These are phyloP conservation scores for Synanceia verrucosa DNA, from an alignment of 2,797 vertebrate species.

Conservation along the genomic window DNA sequence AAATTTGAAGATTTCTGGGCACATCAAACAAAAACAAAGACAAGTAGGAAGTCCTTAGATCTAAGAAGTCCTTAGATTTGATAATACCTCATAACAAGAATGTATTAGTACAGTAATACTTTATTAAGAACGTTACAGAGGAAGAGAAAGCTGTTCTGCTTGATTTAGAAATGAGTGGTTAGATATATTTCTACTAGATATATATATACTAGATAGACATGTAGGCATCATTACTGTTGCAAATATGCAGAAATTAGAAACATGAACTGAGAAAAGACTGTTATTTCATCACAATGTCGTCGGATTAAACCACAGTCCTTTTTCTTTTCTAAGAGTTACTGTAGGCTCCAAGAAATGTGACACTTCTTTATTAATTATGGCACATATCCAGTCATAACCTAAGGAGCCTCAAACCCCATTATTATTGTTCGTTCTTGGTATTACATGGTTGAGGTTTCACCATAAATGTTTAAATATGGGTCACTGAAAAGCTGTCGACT, in stretches of 20 bases:
- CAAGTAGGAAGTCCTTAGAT: conserved; percentile 9
- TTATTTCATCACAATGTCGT: too few species aligned
- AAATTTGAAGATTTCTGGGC: background rate
- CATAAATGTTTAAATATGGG: conserved; percentile 17
- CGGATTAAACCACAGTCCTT: background rate
- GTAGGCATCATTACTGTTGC: too few species aligned
- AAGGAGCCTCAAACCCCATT: too few species aligned
- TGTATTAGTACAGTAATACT: too few species aligned
- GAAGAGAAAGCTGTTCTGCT: conserved; percentile 11
- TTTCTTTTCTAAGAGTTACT: background rate
- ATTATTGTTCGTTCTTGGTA: too few species aligned
- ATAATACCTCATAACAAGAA: background rate
- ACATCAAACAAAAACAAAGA: background rate
- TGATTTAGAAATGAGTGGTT: background rate
- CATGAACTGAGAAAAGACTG: background rate
- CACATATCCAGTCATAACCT: too few species aligned
- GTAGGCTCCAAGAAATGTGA: background rate
- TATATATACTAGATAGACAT: background rate
- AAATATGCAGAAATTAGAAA: background rate
- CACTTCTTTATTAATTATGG: background rate
- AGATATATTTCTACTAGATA: background rate
- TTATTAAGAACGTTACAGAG: background rate
- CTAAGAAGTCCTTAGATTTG: background rate
- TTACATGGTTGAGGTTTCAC: conserved; percentile 21
- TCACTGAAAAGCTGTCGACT: conserved; percentile 19